Base-by-base conservation (phyloP, 23 tunicate species). In the Oikopleura albicans region DNA sequence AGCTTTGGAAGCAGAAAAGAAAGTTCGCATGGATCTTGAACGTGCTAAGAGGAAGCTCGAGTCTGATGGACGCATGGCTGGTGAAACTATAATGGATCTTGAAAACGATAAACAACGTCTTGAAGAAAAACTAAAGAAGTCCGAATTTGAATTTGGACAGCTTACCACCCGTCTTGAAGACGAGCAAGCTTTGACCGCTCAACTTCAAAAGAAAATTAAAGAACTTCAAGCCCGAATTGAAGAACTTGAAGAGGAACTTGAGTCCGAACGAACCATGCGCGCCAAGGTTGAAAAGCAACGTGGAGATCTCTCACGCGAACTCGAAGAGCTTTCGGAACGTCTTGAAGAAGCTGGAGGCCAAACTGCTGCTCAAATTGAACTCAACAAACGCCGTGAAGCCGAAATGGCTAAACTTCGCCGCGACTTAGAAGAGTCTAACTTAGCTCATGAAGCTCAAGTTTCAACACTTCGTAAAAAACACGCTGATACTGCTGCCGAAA, bases 71-170 rank as follows among this genome's bases (percentile, higher is more conserved):
- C 83, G 97, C 39, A 75, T 92, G 12, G 76, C 91, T 0, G 91
- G 90, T 75, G 99, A 95, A 40, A 88, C 97, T 28, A 88, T 95
- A 41, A 95, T 95, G 99, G 99, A 95, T 75, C 91, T 95, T 56
- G 99, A 95, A 76, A 95, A 95, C 75, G 99, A 95, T 56, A 86
- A 87, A 40, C 96, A 90, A 40, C 40, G 91, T 39, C 35, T 84
- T 83, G 99, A 95, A 66, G 99, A 95, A 76, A 91, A 89, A 71
- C 29, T 95, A 31, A 95, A 91, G 87, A 95, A 95, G 87, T 85
- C 87, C 49, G 96, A 95, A n/a, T 95, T 95, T 84, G 99, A 95
- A 49, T 8, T 49, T 49, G 63, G 63, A 8, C 63, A 49, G 22
- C 12, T 49, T 49, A 12, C 12, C 63, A 49, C 63, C 12, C 12